Base-by-base conservation (phyloP, 2,888 invertebrate genomes). In the Pterostichus madidus region DNA sequence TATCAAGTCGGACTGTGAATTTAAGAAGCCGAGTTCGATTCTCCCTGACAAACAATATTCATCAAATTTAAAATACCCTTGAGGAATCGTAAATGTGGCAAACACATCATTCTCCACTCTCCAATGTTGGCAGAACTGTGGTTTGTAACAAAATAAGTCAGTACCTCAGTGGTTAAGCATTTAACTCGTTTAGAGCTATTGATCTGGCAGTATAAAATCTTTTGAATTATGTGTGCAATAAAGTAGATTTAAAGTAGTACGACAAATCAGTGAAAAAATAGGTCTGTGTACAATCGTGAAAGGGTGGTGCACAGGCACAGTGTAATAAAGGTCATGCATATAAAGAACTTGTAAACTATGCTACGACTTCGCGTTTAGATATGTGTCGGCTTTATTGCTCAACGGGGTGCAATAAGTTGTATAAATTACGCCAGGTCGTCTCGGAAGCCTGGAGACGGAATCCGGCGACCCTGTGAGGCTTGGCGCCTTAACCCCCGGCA, bases 301-400 rank as follows among this genome's bases (percentile, higher is more conserved):
- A 17, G 17, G 56, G 7, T 13, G 39, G 68, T 44, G 39, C 64
- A 24, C 17, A 11, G 64, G 52, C 52, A 35, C 32, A 32, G 32
- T 56, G 77, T 53, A 77, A 53, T 77, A 77, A 77, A 77, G 53
- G 77, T 77, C 77, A 77, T 77, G 77, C 77, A 81, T 81, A 75
- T 81, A 81, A 81, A 81, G 81, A 81, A 81, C 73, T 81, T 71
- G 73, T 73, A 71, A 81, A 81, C 81, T 71, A 73, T 73, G 81
- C 71, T 59, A 53, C 59, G 81, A 81, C 73, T 81, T 75, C 49
- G 39, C 73, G 80, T 80, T 80, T 80, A 71, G 73, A 81, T 81
- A 81, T 73, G 71, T 81, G 81, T 81, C 73, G 73, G 81, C 73
- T 81, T 81, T 81, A 81, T 81, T 81, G 81, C 73, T 64, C 81